Evolutionary conservation across 2,113 vertebrate species (phyloP).

Genomic region (Oncorhynchus gorbuscha): DNA sequence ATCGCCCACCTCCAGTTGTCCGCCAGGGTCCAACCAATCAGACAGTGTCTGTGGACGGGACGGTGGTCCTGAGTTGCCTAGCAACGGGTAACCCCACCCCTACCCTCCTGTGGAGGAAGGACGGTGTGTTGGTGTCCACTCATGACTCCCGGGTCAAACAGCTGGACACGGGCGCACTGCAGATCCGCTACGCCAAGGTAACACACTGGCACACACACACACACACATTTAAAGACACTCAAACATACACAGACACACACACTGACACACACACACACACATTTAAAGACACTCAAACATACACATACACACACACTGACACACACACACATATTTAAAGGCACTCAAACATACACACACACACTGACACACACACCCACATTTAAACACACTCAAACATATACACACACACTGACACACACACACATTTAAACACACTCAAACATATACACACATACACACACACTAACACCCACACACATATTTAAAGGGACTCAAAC

Average conservation of each 20-base stretch:
- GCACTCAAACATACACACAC: too few species aligned
- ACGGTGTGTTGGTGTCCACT: slow-evolving; percentile 85
- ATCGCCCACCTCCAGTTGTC: slow-evolving; percentile 94
- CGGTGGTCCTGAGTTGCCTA: slow-evolving; percentile 84
- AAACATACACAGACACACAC: not conserved
- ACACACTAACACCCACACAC: not conserved
- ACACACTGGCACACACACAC: not conserved
- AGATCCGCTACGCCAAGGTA: slow-evolving; percentile 97
- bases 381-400: too few species aligned
- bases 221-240: too few species aligned
- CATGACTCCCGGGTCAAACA: slow-evolving; percentile 95
- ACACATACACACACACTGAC: not conserved
- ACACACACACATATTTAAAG: too few species aligned
- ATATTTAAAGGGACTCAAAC: too few species aligned
- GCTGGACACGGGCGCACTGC: slow-evolving; percentile 84
- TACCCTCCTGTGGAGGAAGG: slow-evolving; percentile 95
- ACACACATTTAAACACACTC: too few species aligned
- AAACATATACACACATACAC: not conserved
- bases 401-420: not conserved
- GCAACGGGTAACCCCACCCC: slow-evolving; percentile 85
- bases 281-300: too few species aligned
- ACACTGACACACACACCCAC: not conserved
- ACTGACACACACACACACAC: not conserved
- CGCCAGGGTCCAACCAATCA: slow-evolving; percentile 95
- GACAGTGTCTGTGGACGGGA: slow-evolving; percentile 93